Base-by-base conservation (phyloP, 1,140 invertebrate genomes). In the Neodiprion fabricii region DNA sequence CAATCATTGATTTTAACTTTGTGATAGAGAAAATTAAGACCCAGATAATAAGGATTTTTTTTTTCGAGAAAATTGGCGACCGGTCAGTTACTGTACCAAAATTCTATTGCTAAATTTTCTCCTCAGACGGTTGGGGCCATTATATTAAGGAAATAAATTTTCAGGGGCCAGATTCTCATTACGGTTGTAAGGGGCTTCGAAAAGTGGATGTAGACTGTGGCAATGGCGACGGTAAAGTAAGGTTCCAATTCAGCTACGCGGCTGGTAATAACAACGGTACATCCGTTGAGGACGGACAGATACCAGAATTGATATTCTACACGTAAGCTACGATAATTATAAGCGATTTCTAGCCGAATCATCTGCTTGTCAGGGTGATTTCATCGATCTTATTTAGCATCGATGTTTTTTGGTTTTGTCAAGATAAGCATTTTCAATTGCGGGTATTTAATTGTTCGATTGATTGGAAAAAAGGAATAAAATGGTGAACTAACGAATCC, bases 221-320 rank as follows among this genome's bases (percentile, higher is more conserved):
- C 75, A 90, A 91, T 65, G 92, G 91, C 76, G 92, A 92, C 49
- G 90, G 90, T 9, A 93, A 93, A 83, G 92, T 96, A 3, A 94
- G 93, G 10, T 97, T 97, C 84, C 93, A 95, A 84, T 97, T 97
- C 85, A 94, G 93, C 1, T 96, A 94, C 83, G 95, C 95, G 12
- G 92, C 94, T 21, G 95, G 95, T 23, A 96, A 96, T 83, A 97
- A 97, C 85, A 97, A 97, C 85, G 96, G 96, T 11, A 97, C 96
- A 1, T 95, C 94, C 4, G 94, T 96, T 1, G 96, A 97, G 83
- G 95, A 96, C 86, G 96, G 96, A 74, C 96, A 97, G 87, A 96
- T 97, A 80, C 96, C 96, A 10, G 95, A 96, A 85, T 94, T 97
- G 71, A 95, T 96, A 76, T 97, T 97, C 86, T 96, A 92, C 80